Percentiles rank a stretch among this genome's conserved stretches.
These are phyloP conservation scores for Tyrannus savana DNA, from an alignment of 2,113 vertebrate genomes.

Conservation along the genomic window DNA sequence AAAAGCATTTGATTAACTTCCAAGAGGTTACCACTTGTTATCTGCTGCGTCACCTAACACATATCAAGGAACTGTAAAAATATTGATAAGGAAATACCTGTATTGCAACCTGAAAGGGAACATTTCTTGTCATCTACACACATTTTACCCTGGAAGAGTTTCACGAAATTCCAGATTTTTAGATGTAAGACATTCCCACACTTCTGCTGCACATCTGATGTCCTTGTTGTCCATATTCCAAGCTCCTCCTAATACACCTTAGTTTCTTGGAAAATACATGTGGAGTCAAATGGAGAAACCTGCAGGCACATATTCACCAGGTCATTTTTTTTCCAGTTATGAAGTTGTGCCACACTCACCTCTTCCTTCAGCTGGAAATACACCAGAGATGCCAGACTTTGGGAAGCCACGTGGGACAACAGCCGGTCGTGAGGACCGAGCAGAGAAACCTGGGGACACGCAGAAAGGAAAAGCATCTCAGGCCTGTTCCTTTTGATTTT, in stretches of 20 bases:
- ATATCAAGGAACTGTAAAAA: not conserved
- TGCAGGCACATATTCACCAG: not conserved
- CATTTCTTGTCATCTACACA: not conserved
- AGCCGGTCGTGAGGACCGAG: conserved; percentile 70
- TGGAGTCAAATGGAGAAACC: not conserved
- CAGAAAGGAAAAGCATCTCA: not conserved
- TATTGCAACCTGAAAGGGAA: not conserved
- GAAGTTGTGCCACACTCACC: conserved; percentile 69
- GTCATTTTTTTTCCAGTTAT: not conserved
- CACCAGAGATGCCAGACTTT: conserved; percentile 75
- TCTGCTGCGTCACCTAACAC: not conserved
- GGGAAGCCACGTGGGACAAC: conserved; percentile 83
- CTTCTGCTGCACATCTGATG: not conserved
- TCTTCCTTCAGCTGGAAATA: conserved; percentile 77
- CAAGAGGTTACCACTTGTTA: not conserved
- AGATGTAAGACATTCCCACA: not conserved
- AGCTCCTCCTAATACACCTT: not conserved
- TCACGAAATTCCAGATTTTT: not conserved
- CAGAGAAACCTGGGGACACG: conserved; percentile 67
- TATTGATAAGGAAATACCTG: not conserved
- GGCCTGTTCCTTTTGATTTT: not conserved
- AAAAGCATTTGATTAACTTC: not conserved
- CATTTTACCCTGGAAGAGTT: not conserved
- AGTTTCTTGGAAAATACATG: not conserved
- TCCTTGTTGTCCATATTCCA: not conserved